phyloP scores from a whole-genome alignment of 2,888 invertebrate species.

The Acrobasis suavella region DNA sequence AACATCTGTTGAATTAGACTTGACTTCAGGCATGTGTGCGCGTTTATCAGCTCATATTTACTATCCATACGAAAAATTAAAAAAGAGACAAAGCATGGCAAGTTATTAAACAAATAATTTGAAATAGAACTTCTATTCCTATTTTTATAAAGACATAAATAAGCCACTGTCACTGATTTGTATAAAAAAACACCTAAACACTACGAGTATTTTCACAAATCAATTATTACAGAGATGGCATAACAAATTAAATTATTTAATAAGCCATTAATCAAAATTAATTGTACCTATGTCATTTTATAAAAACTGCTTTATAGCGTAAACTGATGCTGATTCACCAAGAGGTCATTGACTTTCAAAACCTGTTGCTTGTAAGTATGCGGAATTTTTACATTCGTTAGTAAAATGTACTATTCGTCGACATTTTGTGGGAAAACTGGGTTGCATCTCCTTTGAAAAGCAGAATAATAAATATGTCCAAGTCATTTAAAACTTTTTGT shows the following conservation, averaged over 20 bases:
- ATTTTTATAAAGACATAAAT: not conserved
- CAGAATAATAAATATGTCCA: not conserved
- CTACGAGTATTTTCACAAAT: not conserved
- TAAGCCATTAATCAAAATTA: constrained; percentile 11
- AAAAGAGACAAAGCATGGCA: no score
- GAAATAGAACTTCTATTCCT: not conserved
- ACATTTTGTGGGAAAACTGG: constrained; percentile 31
- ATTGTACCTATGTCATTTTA: not conserved
- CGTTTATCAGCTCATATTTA: no score
- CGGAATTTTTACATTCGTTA: constrained; percentile 41
- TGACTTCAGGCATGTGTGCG: no score
- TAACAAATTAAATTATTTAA: constrained; percentile 24
- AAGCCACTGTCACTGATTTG: not conserved
- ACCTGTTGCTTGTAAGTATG: constrained; percentile 58
- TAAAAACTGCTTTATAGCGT: constrained; percentile 38
- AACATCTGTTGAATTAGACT: no score
- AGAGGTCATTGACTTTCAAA: constrained; percentile 58
- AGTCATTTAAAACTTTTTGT: not conserved
- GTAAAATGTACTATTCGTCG: constrained; percentile 51
- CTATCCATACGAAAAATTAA: no score
- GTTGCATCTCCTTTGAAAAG: constrained; percentile 4
- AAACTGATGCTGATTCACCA: constrained; percentile 64
- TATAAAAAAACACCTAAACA: not conserved
- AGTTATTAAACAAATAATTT: not conserved
- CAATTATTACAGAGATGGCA: constrained; percentile 27